Conservation (phyloP, 2,797 vertebrate species). For the Phrynocephalus guinanensis region DNA sequence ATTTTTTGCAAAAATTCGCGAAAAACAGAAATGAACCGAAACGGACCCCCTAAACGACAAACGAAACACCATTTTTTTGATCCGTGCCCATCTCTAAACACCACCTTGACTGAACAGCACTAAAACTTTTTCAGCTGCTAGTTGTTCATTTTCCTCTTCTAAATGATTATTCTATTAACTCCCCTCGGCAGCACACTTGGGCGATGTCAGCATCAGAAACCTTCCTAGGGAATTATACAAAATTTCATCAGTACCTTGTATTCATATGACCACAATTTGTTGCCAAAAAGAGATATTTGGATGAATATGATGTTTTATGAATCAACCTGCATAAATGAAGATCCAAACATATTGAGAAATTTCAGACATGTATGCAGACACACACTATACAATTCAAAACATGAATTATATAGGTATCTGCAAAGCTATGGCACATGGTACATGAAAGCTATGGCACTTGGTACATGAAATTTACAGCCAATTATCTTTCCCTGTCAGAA, state of each 20-base stretch:
- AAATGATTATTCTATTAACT: background rate
- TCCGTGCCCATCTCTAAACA: background rate
- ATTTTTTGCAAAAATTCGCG: no score
- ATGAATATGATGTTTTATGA: background rate
- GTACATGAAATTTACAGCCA: slow-evolving; percentile 11
- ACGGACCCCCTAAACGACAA: no score
- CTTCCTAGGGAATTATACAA: slow-evolving; percentile 41
- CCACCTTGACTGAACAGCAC: no score
- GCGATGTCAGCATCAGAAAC: background rate
- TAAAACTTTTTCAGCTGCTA: background rate
- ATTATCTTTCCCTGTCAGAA: background rate
- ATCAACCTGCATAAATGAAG: slow-evolving; percentile 11
- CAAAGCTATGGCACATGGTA: rapidly evolving
- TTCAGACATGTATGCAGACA: background rate
- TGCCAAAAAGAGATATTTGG: background rate
- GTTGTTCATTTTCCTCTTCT: background rate
- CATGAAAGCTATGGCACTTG: rapidly evolving
- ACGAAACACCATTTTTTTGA: no score
- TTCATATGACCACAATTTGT: background rate
- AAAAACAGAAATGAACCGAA: no score
- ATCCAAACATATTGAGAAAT: background rate
- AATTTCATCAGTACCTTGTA: slow-evolving; percentile 42
- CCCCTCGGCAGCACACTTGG: slow-evolving; percentile 72
- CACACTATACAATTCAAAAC: background rate
- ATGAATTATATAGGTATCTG: background rate